Conservation (phyloP, 1,140 invertebrate genomes). For the Coenobita brevimanus region DNA sequence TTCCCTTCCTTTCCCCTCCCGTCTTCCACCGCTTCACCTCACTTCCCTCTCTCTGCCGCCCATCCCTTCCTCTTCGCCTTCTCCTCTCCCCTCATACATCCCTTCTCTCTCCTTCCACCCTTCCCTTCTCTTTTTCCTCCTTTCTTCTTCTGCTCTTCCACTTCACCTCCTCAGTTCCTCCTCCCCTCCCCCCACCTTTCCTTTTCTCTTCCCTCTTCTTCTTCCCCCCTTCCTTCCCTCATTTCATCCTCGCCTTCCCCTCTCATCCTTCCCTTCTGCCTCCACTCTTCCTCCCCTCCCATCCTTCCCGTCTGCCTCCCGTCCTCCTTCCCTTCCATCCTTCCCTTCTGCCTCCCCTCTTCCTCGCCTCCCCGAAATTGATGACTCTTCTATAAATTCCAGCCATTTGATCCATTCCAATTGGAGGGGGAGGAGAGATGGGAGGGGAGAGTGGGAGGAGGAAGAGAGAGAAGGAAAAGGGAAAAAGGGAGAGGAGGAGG, state of each 20-base stretch:
- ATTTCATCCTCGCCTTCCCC: too few relatives aligned
- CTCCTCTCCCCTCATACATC: not conserved
- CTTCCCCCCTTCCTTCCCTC: not conserved
- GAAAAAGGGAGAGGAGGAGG: too few relatives aligned
- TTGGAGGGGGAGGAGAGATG: not conserved
- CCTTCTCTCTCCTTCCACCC: not conserved
- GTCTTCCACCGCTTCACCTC: not conserved
- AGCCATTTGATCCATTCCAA: constrained; percentile 9
- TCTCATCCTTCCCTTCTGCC: not conserved
- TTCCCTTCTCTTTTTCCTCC: not conserved
- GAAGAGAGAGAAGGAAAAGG: too few relatives aligned
- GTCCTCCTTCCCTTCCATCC: not conserved
- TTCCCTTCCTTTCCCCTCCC: not conserved
- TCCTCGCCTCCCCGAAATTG: not conserved
- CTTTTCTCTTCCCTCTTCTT: too few relatives aligned
- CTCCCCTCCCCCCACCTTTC: not conserved
- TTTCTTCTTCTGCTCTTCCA: too few relatives aligned
- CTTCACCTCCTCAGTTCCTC: not conserved
- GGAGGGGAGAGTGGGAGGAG: not conserved
- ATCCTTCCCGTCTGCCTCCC: not conserved
- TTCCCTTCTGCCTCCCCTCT: too few relatives aligned
- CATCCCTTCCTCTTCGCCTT: not conserved
- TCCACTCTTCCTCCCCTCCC: too few relatives aligned
- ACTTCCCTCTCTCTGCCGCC: too few relatives aligned
- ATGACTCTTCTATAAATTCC: constrained; percentile 3